A percentile compares a stretch with the other conserved stretches of the same genome.
Conservation (phyloP, 1,140 invertebrate genomes). For the Tribolium castaneum region DNA sequence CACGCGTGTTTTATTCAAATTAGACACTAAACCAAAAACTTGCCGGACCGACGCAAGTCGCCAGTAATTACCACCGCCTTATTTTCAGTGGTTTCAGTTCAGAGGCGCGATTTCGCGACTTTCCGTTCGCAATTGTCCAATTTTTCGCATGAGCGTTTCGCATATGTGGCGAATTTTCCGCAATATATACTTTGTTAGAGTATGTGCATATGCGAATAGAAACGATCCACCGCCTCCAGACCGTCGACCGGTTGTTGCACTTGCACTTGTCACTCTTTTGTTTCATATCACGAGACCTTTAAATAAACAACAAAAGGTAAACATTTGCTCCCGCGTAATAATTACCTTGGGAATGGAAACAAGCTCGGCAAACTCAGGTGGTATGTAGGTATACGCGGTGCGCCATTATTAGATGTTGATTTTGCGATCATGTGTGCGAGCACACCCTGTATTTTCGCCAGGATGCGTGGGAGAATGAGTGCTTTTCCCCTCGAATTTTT, state of each 20-base stretch:
- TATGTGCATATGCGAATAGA: slow-evolving; percentile 37
- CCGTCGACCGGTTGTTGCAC: slow-evolving; percentile 61
- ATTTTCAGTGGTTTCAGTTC: too few relatives aligned
- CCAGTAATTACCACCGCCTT: too few relatives aligned
- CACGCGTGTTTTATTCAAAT: too few relatives aligned
- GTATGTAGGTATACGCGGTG: neutral
- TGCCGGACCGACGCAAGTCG: too few relatives aligned
- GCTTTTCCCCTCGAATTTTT: too few relatives aligned
- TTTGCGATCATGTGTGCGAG: slow-evolving; percentile 10
- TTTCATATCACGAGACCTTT: slow-evolving; percentile 60
- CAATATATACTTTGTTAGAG: neutral
- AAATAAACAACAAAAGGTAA: slow-evolving; percentile 57
- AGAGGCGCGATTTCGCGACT: too few relatives aligned
- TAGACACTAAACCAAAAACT: too few relatives aligned
- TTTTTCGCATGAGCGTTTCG: neutral
- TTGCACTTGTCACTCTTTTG: slow-evolving; percentile 61
- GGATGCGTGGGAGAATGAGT: neutral
- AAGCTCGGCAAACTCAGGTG: slow-evolving; percentile 50
- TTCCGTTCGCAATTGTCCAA: neutral
- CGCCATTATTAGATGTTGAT: slow-evolving; percentile 36
- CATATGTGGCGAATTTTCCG: slow-evolving; percentile 41
- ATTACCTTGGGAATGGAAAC: slow-evolving; percentile 60
- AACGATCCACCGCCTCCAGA: slow-evolving; percentile 41
- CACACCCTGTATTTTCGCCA: neutral
- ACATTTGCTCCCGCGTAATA: slow-evolving; percentile 61